These are phyloP conservation scores for Haliclona indistincta DNA, from an alignment of 37 sponge, comb jelly and placozoan genomes.

Conservation along the genomic window DNA sequence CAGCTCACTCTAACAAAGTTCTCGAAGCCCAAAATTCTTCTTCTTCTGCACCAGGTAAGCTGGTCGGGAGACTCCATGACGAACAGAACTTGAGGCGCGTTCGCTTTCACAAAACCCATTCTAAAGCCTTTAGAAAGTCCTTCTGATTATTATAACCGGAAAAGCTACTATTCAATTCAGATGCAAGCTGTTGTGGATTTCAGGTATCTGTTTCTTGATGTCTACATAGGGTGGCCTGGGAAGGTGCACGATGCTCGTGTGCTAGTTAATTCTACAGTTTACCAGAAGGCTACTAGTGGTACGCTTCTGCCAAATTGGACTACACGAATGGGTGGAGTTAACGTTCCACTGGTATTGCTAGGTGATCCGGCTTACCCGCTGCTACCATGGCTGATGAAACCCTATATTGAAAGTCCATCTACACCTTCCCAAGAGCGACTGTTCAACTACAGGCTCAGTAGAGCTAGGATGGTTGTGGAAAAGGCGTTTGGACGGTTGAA, in stretches of 20 bases:
- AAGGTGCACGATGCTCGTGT: conserved; percentile 48
- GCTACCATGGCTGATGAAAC: conserved; percentile 46
- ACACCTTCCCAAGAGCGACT: neutral
- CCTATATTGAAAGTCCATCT: conserved; percentile 21
- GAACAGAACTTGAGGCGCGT: too few species aligned
- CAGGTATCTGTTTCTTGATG: conserved; percentile 6
- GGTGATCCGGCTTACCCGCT: conserved; percentile 64
- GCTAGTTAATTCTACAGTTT: conserved; percentile 16
- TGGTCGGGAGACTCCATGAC: too few species aligned
- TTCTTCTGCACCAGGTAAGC: too few species aligned
- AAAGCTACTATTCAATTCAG: conserved; percentile 14
- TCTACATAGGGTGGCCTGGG: conserved; percentile 33
- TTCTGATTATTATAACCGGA: conserved; percentile 44
- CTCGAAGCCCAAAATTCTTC: too few species aligned
- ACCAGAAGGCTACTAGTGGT: neutral
- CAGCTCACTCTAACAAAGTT: too few species aligned
- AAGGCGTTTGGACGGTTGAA: conserved; percentile 51
- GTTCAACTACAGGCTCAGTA: conserved; percentile 42
- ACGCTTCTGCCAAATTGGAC: conserved; percentile 11
- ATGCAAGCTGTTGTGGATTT: conserved; percentile 31
- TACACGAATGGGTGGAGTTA: neutral
- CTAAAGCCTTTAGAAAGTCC: conserved; percentile 8
- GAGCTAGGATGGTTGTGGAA: conserved; percentile 56
- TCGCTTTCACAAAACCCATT: too few species aligned
- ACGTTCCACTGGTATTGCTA: conserved; percentile 26